Base-by-base conservation (phyloP, 2,888 invertebrate species). In the Meiosimyza platycephala region DNA sequence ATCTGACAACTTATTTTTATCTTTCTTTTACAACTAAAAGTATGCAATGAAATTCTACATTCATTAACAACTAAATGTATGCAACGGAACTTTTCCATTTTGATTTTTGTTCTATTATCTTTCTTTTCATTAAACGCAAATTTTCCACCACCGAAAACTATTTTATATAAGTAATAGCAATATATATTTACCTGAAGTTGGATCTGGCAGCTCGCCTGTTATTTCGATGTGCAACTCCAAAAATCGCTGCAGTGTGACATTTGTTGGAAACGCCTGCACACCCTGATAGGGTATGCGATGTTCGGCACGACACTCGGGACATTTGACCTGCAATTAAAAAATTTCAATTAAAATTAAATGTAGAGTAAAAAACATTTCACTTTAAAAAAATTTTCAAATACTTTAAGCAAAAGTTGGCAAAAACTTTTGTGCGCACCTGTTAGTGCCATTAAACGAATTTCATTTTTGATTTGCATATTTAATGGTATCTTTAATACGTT, bases 251-350 rank as follows among this genome's bases (percentile, higher is more conserved):
- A 98, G 90, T 74, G 98, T 98, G 54, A 98, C 96, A 89, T 98
- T 98, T 85, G 96, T 97, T 69, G 98, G 98, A 87, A 96, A 98
- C 76, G 95, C 95, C 85, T 95, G 94, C 6, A 96, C 94, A 59
- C 98, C 98, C 88, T 95, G 95, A 88, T 96, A 96, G 60, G 98
- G 97, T 83, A 98, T 96, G 80, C 97, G 92, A 89, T 98, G 98
- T 89, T 98, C 98, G 74, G 97, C 96, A 76, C 98, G 93, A 87
- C 98, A 98, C 92, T 98, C 98, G 85, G 98, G 98, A 90, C 98
- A 98, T 90, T 97, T 97, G 76, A 98, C 95, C 94, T 94, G 88
- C 18, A 86, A 84, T 67, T 67, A 76, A 76, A 63, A 60, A 48
- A 65, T 15, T n/a, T 18, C 4, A 28, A 12, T 60, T 60, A 47